Evolutionary conservation across 2,113 vertebrate genomes (phyloP), one percentile per base, ranked within the genome.

Genomic region (Apodemus speciosus): DNA sequence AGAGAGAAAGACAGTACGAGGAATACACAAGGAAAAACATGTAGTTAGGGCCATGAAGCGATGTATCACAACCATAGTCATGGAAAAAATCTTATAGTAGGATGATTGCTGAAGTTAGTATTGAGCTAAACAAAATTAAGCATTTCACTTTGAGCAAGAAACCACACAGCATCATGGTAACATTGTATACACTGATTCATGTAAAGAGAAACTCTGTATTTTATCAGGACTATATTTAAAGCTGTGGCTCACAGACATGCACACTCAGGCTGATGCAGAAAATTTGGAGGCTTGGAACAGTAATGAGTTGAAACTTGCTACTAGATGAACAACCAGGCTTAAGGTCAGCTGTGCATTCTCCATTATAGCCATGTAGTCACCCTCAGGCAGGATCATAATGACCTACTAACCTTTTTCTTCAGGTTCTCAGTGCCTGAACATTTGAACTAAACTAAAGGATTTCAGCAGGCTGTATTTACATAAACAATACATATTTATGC

Each of bases 1-100:
- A 27, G 0, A 4, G 66, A 9, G 16, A 16, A 46, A 15, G 51
- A n/a, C 0, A 56, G 13, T 32, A 4, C 2, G 0, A 76, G 60
- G 38, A 90, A 21, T 23, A 40, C 2, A 35, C 38, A 4, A 3
- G 76, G 2, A 71, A 32, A 40, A 40, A 38, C 8, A 14, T 16
- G 20, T 4, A 18, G 27, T 53, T 21, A 68, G 6, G 18, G 51
- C 30, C 23, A 16, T 3, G 1, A 1, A 49, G 30, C 11, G 3
- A 15, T 58, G 3, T 62, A 35, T 35, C 60, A 18, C 58, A 89
- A 38, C 23, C 53, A 25, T 1, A 56, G 13, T 11, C 53, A 53
- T 16, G 4, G 69, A 69, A 46, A 46, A 53, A 0, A 69, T 13
- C 16, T 4, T 6, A 11, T 1, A 58, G 60, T n/a, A 6, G 69